Percentiles rank a stretch among this genome's conserved stretches.
Evolutionary conservation across 2,797 vertebrate species (phyloP).

Genomic region (Pangasius sanitwongsei): DNA sequence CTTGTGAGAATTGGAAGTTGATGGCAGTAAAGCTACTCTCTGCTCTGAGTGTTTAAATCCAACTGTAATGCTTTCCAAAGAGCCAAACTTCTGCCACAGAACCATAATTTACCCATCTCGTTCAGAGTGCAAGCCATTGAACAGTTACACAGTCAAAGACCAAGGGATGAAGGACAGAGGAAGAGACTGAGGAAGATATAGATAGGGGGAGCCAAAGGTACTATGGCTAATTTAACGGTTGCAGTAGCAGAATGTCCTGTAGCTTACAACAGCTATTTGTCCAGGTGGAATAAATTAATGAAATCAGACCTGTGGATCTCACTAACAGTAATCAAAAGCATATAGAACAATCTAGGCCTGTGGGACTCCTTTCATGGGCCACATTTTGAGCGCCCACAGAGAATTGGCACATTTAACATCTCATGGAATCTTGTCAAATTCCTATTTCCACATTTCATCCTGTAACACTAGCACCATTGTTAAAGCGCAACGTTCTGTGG

Average conservation of each 20-base stretch:
- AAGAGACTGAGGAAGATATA: background rate
- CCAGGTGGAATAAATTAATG: slow-evolving; percentile 57
- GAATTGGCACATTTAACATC: slow-evolving; percentile 57
- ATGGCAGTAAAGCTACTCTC: slow-evolving; percentile 12
- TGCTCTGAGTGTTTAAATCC: slow-evolving; percentile 38
- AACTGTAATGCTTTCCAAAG: slow-evolving; percentile 48
- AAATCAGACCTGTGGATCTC: slow-evolving; percentile 49
- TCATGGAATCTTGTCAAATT: slow-evolving; percentile 59
- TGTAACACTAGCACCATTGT: slow-evolving; percentile 60
- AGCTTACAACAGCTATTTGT: slow-evolving; percentile 38
- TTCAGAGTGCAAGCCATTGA: background rate
- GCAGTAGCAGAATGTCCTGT: slow-evolving; percentile 35
- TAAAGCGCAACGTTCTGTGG: slow-evolving; percentile 41
- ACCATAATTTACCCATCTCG: slow-evolving; percentile 44
- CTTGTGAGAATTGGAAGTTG: background rate
- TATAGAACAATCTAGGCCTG: slow-evolving; percentile 43
- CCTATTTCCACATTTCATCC: slow-evolving; percentile 55
- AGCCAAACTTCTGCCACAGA: slow-evolving; percentile 28
- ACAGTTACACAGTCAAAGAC: background rate
- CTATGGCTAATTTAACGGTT: background rate
- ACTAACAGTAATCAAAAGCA: slow-evolving; percentile 55
- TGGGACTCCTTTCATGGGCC: slow-evolving; percentile 48
- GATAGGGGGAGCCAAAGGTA: slow-evolving; percentile 7
- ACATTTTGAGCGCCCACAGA: slow-evolving; percentile 51
- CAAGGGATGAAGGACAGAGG: background rate